Base-by-base conservation (phyloP, 2,113 vertebrate genomes). In the Seriola rivoliana region DNA sequence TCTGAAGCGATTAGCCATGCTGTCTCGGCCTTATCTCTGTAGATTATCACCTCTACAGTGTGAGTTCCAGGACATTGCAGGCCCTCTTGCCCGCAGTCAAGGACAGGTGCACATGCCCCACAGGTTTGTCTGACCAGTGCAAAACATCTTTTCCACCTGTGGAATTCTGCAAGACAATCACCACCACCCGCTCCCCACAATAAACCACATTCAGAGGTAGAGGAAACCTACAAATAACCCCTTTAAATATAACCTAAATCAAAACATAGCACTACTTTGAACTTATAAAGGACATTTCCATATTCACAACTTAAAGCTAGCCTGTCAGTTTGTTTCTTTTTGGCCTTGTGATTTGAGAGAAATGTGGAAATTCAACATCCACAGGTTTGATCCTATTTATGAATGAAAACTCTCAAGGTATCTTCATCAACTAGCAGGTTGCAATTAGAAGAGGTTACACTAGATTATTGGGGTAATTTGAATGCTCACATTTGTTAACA, bases 1-100 rank as follows among this genome's bases (percentile, higher is more conserved):
- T 16, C 0, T 8, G 78, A 85, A 69, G 66, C 14, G 23, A 80
- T 88, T 77, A 79, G 57, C 65, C 68, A 48, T 76, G 70, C 74
- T 87, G 48, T 80, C 65, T 48, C 3, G 3, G 38, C 9, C 84
- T 38, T 36, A 32, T 29, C 67, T 48, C 23, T 13, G 69, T 48
- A 78, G n/a, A 66, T 80, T 77, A 84, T 52, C 67, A 64, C 29
- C 71, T 54, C 48, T 48, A 50, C 48, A n/a, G 42, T 69, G 42
- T 68, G 69, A 74, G 42, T 58, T 82, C 68, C 32, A 46, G 44
- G 73, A 42, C 32, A 46, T 48, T 16, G 13, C 57, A 34, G 58
- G 52, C 16, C 54, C 42, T 59, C 57, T 1, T 40, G 71, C 79
- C 65, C 65, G 57, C 36, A 46, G 59, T 64, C 74, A n/a, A 7